phyloP scores from a whole-genome alignment of 1,140 invertebrate species.

The Temnothorax curvispinosus region DNA sequence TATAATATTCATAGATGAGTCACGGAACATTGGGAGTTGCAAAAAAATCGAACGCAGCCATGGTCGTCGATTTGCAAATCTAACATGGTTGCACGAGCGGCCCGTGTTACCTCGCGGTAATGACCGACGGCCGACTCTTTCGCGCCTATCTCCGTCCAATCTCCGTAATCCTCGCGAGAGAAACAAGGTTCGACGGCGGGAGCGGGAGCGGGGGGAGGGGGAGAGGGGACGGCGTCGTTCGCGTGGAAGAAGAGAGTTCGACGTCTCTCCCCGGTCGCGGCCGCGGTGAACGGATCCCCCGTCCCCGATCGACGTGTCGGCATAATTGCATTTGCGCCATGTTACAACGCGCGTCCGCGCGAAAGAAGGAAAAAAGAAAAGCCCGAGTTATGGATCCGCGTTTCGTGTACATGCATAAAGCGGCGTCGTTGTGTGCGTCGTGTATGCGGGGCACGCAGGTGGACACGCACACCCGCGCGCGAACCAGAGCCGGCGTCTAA shows the following conservation, averaged over 20 bases:
- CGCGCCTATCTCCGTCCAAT: not conserved
- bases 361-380: conserved; percentile 40
- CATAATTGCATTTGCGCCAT: conserved; percentile 55
- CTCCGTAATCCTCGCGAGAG: not conserved
- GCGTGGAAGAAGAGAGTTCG: not conserved
- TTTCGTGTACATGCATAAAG: not conserved
- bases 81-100: conserved; percentile 10
- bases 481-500: conserved; percentile 37
- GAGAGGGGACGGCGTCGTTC: not conserved
- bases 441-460: not conserved
- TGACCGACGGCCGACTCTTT: not conserved
- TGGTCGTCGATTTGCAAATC: conserved; percentile 40
- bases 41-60: conserved; percentile 31
- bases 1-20: conserved; percentile 16
- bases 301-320: conserved; percentile 17
- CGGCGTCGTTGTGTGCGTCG: not conserved
- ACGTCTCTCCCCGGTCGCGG: not conserved
- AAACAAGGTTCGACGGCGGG: not conserved
- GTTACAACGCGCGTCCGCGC: conserved; percentile 35
- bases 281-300: not conserved
- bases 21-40: not conserved
- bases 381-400: conserved; percentile 51
- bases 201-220: not conserved
- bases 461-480: not conserved
- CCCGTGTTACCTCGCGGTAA: not conserved